Evolutionary conservation across 2,888 invertebrate species (phyloP), one percentile per base, ranked within the genome.

Genomic region (Drymonia ruficornis): DNA sequence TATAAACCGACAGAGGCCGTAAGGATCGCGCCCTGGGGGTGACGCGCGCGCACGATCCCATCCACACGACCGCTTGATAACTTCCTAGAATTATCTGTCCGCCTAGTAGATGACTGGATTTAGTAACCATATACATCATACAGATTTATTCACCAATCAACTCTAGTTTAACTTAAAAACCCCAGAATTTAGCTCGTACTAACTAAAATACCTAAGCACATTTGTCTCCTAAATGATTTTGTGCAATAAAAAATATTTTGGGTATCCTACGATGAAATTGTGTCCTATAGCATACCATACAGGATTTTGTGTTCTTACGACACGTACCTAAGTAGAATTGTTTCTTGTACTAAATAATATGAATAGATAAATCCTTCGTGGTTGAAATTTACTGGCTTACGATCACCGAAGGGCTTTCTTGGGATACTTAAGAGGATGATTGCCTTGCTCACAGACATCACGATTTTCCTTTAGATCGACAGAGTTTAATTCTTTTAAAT

Each of bases 31-130:
- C 74, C 74, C 66, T 60, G 59, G 15, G 67, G 73, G 67, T 65
- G 64, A 58, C 74, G 66, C 56, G 72, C 64, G 76, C 73, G 73
- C 86, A 85, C 86, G 84, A 84, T 75, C 68, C 59, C 61, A 72
- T 74, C 76, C 73, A 73, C 76, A 78, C 78, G 78, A 78, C 59
- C 55, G 55, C 66, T 61, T 65, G 76, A 83, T 79, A 75, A 76
- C 74, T 78, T 74, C 74, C 75, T 77, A 71, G 72, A 72, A 79
- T 81, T 80, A 78, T 68, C 68, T 68, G 46, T 56, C 28, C 29
- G 42, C 47, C 49, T 49, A 55, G 46, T 53, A 62, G 52, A 59
- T 59, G 49, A 50, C 45, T 55, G 56, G 49, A 52, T 56, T 53
- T 61, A 54, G 19, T 55, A 54, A 46, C 40, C 0, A 38, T 40